Conservation (phyloP, 2,113 vertebrate species). For the Neolamprologus ventralis region DNA sequence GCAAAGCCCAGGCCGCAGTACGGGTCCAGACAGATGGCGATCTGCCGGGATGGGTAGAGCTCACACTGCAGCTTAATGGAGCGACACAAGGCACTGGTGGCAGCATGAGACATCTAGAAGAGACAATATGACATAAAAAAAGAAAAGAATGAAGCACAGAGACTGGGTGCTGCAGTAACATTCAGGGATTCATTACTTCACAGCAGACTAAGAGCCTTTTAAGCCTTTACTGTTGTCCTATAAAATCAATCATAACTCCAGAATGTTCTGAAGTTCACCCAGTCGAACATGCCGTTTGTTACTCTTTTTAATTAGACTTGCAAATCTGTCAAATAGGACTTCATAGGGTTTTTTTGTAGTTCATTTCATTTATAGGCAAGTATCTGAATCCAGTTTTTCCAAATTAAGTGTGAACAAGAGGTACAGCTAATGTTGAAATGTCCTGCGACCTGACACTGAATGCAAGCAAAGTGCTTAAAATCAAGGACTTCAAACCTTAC, state of each 20-base stretch:
- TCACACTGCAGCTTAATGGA: conserved; percentile 97
- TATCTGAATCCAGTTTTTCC: neutral
- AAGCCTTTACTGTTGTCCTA: neutral
- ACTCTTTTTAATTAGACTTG: neutral
- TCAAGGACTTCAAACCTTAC: neutral
- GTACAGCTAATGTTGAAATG: neutral
- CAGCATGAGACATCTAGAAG: conserved; percentile 89
- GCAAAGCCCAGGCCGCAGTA: conserved; percentile 96
- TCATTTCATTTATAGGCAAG: neutral
- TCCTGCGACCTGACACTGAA: neutral
- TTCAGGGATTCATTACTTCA: neutral
- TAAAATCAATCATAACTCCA: neutral
- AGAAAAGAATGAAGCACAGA: neutral
- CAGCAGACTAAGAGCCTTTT: neutral
- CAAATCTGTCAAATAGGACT: neutral
- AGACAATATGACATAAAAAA: neutral
- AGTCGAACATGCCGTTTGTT: neutral
- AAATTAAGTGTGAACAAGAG: neutral
- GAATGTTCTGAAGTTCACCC: neutral
- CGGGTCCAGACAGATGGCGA: conserved; percentile 93
- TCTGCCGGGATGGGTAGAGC: conserved; percentile 92
- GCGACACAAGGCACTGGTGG: conserved; percentile 94
- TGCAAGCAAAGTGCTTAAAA: neutral
- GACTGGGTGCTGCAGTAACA: neutral
- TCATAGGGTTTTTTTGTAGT: rapidly evolving